A percentile compares a stretch with the other conserved stretches of the same genome.
These are phyloP conservation scores for Tor tambroides DNA, from an alignment of 2,113 vertebrate genomes.

Conservation along the genomic window DNA sequence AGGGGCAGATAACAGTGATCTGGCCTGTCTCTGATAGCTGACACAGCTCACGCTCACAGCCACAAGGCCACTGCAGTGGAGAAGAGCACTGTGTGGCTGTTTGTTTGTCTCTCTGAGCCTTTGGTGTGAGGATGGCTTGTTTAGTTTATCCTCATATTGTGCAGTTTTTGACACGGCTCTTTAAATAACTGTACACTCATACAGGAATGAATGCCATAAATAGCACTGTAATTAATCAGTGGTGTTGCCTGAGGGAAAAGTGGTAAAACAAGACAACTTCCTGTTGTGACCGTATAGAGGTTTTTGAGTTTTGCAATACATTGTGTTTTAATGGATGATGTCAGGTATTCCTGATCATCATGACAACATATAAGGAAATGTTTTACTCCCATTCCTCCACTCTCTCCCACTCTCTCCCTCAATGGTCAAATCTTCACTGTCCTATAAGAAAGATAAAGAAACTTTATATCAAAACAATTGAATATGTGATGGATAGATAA, in stretches of 20 bases:
- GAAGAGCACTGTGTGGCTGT: background rate
- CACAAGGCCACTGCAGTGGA: background rate
- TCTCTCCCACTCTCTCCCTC: background rate
- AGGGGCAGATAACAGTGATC: slow-evolving; percentile 38
- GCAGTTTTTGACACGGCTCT: background rate
- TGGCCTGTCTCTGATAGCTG: slow-evolving; percentile 50
- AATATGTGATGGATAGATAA: background rate
- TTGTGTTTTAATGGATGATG: background rate
- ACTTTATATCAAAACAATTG: background rate
- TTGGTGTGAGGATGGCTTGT: background rate
- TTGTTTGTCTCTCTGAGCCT: background rate
- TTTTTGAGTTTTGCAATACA: background rate
- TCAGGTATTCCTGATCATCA: background rate
- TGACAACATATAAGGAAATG: too few relatives aligned
- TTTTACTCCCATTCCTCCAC: background rate
- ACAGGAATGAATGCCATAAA: background rate
- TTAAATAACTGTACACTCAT: slow-evolving; percentile 21
- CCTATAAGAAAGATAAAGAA: background rate
- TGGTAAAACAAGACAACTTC: background rate
- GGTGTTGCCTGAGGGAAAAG: background rate
- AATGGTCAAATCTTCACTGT: background rate
- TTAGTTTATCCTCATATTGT: background rate
- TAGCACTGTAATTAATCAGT: background rate
- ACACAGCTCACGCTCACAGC: slow-evolving; percentile 8
- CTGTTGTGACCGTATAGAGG: background rate